Conservation (phyloP, 2,888 invertebrate genomes). For the Chironomus tentans region DNA sequence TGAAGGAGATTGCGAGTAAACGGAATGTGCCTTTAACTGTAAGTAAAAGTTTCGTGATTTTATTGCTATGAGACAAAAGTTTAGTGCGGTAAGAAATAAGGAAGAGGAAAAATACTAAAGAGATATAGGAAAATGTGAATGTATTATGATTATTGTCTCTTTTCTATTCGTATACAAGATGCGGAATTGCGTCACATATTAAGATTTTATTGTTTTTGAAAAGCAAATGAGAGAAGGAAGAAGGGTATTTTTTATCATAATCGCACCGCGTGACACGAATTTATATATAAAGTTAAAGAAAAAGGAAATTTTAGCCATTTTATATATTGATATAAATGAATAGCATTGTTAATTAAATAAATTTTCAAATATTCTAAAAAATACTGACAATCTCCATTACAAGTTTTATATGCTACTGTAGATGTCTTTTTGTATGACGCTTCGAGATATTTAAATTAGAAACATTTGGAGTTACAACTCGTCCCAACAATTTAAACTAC, state of each 20-base stretch:
- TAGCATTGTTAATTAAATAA: no score
- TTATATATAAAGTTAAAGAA: no score
- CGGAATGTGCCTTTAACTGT: background rate
- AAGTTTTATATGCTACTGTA: no score
- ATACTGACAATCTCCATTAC: no score
- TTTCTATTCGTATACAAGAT: background rate
- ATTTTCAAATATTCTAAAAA: no score
- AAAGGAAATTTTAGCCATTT: no score
- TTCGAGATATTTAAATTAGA: background rate
- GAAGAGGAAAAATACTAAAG: background rate
- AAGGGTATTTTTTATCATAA: background rate
- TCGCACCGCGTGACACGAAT: no score
- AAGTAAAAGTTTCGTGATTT: slow-evolving; percentile 19
- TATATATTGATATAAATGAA: no score
- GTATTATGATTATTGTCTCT: slow-evolving; percentile 1
- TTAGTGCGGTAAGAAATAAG: background rate
- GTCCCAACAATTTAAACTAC: background rate
- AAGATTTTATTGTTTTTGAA: slow-evolving; percentile 6
- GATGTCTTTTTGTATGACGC: no score
- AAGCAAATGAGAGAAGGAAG: background rate
- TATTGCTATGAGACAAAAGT: background rate
- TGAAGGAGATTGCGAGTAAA: background rate
- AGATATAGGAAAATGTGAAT: background rate
- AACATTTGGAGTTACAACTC: background rate
- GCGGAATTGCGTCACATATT: slow-evolving; percentile 13